A percentile compares a stretch with the other conserved stretches of the same genome.
phyloP scores from a whole-genome alignment of 2,888 invertebrate genomes.

The Timema cristinae region DNA sequence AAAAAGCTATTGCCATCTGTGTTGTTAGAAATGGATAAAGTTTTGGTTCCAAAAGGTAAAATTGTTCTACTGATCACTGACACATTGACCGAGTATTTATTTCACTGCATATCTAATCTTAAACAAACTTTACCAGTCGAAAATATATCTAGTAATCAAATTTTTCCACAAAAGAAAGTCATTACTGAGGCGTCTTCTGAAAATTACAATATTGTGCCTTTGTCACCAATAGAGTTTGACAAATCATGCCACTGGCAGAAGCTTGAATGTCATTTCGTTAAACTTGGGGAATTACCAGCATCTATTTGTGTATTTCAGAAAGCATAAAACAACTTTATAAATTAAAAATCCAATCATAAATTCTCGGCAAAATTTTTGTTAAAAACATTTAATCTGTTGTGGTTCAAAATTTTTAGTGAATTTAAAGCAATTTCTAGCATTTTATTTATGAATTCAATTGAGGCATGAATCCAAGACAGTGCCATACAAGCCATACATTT shows the following conservation, averaged over 20 bases:
- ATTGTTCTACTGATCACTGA: constrained; percentile 15
- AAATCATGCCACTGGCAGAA: constrained; percentile 13
- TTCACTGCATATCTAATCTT: constrained; percentile 6
- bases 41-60: constrained; percentile 10
- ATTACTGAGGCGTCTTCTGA: not conserved
- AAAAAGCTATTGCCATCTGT: constrained; percentile 12
- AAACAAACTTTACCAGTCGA: not conserved
- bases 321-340: not conserved
- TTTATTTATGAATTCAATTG: too few species aligned
- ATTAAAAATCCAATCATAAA: too few species aligned
- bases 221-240: too few species aligned
- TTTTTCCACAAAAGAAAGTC: not conserved
- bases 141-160: not conserved
- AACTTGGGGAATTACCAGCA: constrained; percentile 17
- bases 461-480: too few species aligned
- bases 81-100: constrained; percentile 2
- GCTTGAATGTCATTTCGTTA: constrained; percentile 7
- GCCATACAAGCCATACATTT: too few species aligned
- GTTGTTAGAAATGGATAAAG: constrained; percentile 15
- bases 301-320: constrained; percentile 18
- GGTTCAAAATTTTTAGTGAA: too few species aligned
- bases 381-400: too few species aligned
- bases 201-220: too few species aligned
- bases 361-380: too few species aligned
- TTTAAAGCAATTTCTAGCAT: too few species aligned